Base-by-base conservation (phyloP, 92 coral and sea anemone species). In the Actinernus sp. region DNA sequence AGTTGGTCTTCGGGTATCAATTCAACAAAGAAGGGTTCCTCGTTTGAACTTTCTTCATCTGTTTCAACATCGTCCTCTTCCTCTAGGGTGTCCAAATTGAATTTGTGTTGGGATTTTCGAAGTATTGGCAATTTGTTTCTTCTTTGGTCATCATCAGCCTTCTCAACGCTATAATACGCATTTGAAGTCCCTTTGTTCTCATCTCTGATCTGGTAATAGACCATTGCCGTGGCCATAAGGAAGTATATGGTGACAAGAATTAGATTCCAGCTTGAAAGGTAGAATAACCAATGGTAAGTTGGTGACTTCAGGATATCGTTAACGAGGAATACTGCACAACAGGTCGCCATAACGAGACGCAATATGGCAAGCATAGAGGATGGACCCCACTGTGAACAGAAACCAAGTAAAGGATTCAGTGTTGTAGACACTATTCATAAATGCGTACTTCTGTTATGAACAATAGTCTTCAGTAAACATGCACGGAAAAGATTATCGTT, bases 381-480 rank as follows among this genome's bases (percentile, higher is more conserved):
- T 1, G 81, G 64, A 28, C 63, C 55, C 73, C 81, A 74, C 81
- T 74, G 55, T 19, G 62, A 63, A n/a, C n/a, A n/a, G n/a, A n/a
- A n/a, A n/a, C n/a, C n/a, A n/a, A n/a, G n/a, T n/a, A n/a, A n/a
- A n/a, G n/a, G n/a, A n/a, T n/a, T n/a, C n/a, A n/a, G n/a, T n/a
- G n/a, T n/a, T n/a, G n/a, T n/a, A n/a, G n/a, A n/a, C n/a, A n/a
- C n/a, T n/a, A n/a, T n/a, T n/a, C n/a, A n/a, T n/a, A n/a, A n/a
- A n/a, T n/a, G n/a, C n/a, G n/a, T n/a, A n/a, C n/a, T n/a, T n/a
- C n/a, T n/a, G n/a, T n/a, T n/a, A n/a, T n/a, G n/a, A n/a, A n/a
- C n/a, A n/a, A n/a, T n/a, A n/a, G n/a, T n/a, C n/a, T n/a, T n/a
- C n/a, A n/a, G n/a, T n/a, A n/a, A n/a, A n/a, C n/a, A n/a, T n/a